These are phyloP conservation scores for Caracal caracal DNA, from an alignment of 2,113 vertebrate species.

Conservation along the genomic window DNA sequence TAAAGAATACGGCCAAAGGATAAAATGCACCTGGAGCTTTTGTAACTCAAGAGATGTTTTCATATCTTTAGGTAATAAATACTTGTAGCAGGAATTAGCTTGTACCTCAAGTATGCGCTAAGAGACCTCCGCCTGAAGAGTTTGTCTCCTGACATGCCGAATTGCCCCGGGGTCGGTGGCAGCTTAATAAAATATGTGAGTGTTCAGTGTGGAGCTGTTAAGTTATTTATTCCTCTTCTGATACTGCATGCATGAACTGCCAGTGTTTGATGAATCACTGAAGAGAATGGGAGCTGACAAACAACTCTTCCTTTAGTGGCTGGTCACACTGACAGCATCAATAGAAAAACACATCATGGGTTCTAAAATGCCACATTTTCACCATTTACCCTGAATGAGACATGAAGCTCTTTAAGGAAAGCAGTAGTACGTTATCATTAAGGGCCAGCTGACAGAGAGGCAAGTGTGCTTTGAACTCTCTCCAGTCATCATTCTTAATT, in stretches of 20 bases:
- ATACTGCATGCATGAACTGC: constrained; percentile 80
- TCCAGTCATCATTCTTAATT: constrained; percentile 90
- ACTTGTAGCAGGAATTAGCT: neutral
- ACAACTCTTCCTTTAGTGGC: constrained; percentile 80
- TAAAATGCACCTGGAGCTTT: neutral
- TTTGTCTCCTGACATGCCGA: constrained; percentile 46
- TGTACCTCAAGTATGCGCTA: constrained; percentile 49
- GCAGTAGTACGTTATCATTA: constrained; percentile 86
- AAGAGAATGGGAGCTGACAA: constrained; percentile 84
- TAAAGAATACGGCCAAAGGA: neutral
- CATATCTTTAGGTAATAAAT: constrained; percentile 28
- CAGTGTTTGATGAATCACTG: constrained; percentile 82
- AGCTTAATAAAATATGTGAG: constrained; percentile 73
- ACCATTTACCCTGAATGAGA: constrained; percentile 86
- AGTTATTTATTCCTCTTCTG: constrained; percentile 83
- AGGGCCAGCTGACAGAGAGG: constrained; percentile 83
- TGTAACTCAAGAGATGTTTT: neutral
- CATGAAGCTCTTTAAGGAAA: constrained; percentile 85
- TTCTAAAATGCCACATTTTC: constrained; percentile 86
- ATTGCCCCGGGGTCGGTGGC: constrained; percentile 19
- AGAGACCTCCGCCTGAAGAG: constrained; percentile 28
- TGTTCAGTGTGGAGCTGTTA: constrained; percentile 64
- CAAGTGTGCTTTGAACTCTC: constrained; percentile 80
- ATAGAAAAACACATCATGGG: constrained; percentile 86
- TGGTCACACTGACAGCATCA: constrained; percentile 82